Evolutionary conservation across 2,797 vertebrate species (phyloP).

Genomic region (Falco biarmicus): DNA sequence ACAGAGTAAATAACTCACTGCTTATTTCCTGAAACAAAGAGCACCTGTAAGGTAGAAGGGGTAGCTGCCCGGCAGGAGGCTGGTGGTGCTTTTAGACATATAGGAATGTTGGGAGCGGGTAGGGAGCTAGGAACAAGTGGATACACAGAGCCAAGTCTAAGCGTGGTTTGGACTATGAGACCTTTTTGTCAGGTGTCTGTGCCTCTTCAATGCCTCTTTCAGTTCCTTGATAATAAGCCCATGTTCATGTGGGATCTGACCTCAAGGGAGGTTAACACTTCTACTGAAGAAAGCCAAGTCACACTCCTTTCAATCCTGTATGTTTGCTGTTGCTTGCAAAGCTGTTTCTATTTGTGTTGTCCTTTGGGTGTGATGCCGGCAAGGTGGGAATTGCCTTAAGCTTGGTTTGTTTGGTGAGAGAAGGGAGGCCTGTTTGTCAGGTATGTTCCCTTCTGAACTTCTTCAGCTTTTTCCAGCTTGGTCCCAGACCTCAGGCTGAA

Average conservation of each 20-base stretch:
- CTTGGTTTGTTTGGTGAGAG: constrained; percentile 30
- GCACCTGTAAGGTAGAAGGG: constrained; percentile 4
- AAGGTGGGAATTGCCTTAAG: constrained; percentile 35
- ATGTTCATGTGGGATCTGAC: constrained; percentile 55
- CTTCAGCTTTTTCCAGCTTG: background rate
- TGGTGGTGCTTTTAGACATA: background rate
- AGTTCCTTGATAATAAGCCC: constrained; percentile 58
- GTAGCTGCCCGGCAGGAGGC: background rate
- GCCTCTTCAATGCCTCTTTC: constrained; percentile 58
- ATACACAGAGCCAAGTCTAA: background rate
- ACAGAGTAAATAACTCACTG: constrained; percentile 5
- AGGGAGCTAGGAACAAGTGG: background rate
- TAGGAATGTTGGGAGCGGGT: background rate
- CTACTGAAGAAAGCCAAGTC: constrained; percentile 42
- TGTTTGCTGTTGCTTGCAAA: constrained; percentile 42
- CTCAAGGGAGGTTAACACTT: constrained; percentile 26
- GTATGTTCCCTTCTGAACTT: constrained; percentile 10
- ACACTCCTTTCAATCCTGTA: background rate
- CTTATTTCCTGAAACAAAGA: constrained; percentile 55
- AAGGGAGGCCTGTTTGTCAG: constrained; percentile 43
- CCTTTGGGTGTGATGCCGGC: constrained; percentile 41
- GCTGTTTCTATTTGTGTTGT: constrained; percentile 59
- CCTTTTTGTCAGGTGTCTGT: constrained; percentile 35
- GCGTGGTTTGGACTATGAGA: constrained; percentile 5
- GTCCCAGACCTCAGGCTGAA: background rate